Percentiles rank a stretch among this genome's conserved stretches.
Conservation (phyloP, 2,888 invertebrate genomes). For the Agrilus cyanescens region DNA sequence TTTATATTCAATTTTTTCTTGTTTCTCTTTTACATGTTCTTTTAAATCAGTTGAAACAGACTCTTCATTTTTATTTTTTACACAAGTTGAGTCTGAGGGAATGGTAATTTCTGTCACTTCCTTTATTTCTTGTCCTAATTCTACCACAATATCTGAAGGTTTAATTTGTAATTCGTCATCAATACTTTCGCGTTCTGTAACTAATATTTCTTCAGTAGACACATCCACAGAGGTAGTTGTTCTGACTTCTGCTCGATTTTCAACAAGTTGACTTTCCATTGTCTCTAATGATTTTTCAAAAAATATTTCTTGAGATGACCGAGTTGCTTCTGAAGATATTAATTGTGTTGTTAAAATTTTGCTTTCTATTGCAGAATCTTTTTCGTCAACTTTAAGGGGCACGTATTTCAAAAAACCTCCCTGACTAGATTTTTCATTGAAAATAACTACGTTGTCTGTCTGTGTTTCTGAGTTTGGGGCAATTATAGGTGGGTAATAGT, state of each 20-base stretch:
- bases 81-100: too few species aligned
- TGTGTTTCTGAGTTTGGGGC: not conserved
- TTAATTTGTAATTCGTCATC: slow-evolving; percentile 17
- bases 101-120: not conserved
- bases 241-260: not conserved
- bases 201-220: too few species aligned
- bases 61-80: too few species aligned
- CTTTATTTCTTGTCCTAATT: slow-evolving; percentile 1
- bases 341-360: too few species aligned
- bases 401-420: too few species aligned
- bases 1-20: slow-evolving; percentile 9
- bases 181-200: too few species aligned
- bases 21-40: slow-evolving; percentile 6
- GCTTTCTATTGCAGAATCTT: too few species aligned
- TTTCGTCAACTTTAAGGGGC: too few species aligned
- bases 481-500: not conserved
- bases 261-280: not conserved
- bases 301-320: not conserved
- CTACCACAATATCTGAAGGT: not conserved
- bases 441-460: not conserved
- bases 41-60: not conserved
- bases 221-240: too few species aligned
- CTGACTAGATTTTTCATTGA: too few species aligned
- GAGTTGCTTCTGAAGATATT: too few species aligned
- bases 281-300: not conserved